Evolutionary conservation across 2,113 vertebrate genomes (phyloP), one percentile per base, ranked within the genome.

Genomic region (Catharus bicknelli): DNA sequence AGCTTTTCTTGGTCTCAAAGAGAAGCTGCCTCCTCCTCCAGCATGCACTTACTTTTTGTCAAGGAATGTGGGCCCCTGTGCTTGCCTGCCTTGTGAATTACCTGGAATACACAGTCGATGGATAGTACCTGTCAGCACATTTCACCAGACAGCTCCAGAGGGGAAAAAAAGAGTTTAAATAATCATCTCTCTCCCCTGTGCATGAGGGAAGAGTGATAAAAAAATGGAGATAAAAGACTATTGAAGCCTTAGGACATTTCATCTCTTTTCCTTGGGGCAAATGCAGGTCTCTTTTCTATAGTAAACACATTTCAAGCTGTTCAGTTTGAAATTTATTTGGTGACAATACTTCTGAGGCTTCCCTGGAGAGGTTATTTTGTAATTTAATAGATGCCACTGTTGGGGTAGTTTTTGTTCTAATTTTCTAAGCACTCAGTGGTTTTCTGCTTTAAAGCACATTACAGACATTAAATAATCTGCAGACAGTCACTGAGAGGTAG

Each of bases 241-340:
- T 64, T 96, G 91, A 93, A 92, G 68, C 87, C 84, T 80, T 91
- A 91, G 93, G 94, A 94, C 72, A 86, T 94, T 94, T 90, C 12
- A 77, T 91, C 40, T 94, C 78, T 91, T 94, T 87, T 87, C 87
- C 79, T 77, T 83, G 63, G 88, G 91, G 84, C 83, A 95, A 91
- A 94, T 77, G n/a, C 29, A 72, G 59, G 72, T 90, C 87, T 88
- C 85, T 88, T 88, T 94, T 82, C 83, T 91, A 83, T 63, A 86
- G 76, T 93, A 95, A 94, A 93, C 81, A 93, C 45, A 72, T 90
- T 90, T 93, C 83, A 88, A 83, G 85, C 91, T 93, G 72, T 79
- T 90, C 72, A 70, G 36, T 94, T 94, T 92, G 83, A 86, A 91
- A 96, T 93, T 85, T 95, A 96, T 93, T 92, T 95, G 57, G 72